Conservation (phyloP, 2,797 vertebrate species). For the Dendrocincla fuliginosa region DNA sequence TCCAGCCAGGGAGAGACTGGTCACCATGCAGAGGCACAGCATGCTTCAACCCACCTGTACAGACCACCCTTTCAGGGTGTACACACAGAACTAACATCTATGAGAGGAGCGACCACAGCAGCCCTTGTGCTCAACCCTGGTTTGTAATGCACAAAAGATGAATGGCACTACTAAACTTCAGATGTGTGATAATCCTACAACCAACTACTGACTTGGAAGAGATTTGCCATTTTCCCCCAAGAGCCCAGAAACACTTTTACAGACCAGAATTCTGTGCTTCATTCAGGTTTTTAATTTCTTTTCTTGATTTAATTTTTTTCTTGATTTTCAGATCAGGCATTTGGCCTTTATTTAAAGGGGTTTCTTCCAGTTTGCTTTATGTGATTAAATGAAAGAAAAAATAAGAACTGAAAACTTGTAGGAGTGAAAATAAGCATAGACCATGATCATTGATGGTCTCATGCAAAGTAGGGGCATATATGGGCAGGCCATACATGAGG, state of each 20-base stretch:
- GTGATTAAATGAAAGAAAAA: not conserved
- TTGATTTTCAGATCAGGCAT: not conserved
- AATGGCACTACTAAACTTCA: rapidly evolving
- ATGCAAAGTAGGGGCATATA: not conserved
- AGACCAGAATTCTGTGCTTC: not conserved
- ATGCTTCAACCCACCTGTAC: not conserved
- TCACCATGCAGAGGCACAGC: not conserved
- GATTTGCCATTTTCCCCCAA: not conserved
- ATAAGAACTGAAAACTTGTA: not conserved
- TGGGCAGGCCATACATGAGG: not conserved
- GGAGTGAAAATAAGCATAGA: not conserved
- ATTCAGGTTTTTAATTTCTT: not conserved
- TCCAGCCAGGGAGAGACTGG: not conserved
- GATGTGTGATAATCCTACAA: not conserved
- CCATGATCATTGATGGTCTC: not conserved
- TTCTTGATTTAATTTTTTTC: too few species aligned
- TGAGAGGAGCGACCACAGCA: not conserved
- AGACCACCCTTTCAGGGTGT: not conserved
- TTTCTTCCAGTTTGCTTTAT: not conserved
- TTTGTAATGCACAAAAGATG: not conserved
- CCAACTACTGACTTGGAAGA: not conserved
- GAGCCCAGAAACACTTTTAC: not conserved
- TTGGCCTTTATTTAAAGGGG: not conserved
- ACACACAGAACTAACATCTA: not conserved
- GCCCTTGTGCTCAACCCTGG: not conserved